Base-by-base conservation (phyloP, 2,888 invertebrate species). In the Polydrusus cervinus region DNA sequence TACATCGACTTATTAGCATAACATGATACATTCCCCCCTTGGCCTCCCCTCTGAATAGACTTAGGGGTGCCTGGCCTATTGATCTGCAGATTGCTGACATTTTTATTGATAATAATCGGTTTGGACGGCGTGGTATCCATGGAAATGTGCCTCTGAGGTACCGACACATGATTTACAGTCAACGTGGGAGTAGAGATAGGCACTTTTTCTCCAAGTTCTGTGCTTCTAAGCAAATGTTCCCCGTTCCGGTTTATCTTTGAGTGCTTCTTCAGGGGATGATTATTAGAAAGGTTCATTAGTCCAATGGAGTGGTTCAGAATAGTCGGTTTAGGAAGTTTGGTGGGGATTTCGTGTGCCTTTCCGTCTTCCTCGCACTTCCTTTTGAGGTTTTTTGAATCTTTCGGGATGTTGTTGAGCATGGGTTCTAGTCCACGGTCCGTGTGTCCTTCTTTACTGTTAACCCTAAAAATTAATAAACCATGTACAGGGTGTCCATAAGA, bases 211-310 rank as follows among this genome's bases (percentile, higher is more conserved):
- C 68, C 76, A 49, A 78, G 49, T 47, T 80, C 76, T 20, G 60
- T 16, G 51, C 14, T 40, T 43, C 40, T 62, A 10, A 68, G 67
- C 61, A 34, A 30, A 8, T 53, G 49, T 69, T 82, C 81, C 0
- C 80, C 82, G 45, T 80, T 82, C n/a, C 80, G 67, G 62, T 80
- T 82, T 73, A 82, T 64, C 72, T 84, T 84, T 16, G 85, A 82
- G 77, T 84, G 84, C 40, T 82, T 84, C 75, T 84, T 84, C 67
- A 85, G 77, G 10, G 86, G 86, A 61, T 86, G 86, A 71, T 86
- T 87, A 71, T 86, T 85, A 0, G 86, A 86, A n/a, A 87, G 79
- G 78, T 85, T 85, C 71, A 85, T 83, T 18, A 87, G 78, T 18
- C 84, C 83, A 43, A 85, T 76, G 8, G 85, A 82, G 72, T 85